Evolutionary conservation across 1,140 invertebrate genomes (phyloP).

Genomic region (Aphis gossypii): DNA sequence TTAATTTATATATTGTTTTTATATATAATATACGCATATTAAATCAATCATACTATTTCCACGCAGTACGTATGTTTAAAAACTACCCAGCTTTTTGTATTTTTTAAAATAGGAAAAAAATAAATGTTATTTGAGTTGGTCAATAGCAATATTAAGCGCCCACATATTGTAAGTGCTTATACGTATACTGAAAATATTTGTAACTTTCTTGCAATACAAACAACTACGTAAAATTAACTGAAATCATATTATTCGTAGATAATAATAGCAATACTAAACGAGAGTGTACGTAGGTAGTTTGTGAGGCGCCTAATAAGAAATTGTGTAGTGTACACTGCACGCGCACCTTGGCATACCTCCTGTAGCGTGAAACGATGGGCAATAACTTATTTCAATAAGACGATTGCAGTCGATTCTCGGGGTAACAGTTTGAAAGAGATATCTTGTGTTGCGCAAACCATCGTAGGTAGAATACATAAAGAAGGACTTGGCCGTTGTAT

Average conservation of each 20-base stretch:
- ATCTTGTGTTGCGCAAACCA: not conserved
- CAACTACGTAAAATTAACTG: not conserved
- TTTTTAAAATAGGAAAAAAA: not conserved
- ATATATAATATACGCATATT: not conserved
- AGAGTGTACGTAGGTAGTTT: not conserved
- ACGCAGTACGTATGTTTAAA: not conserved
- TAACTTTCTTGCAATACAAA: not conserved
- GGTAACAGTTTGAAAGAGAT: not conserved
- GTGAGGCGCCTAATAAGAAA: not conserved
- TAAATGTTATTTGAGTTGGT: not conserved
- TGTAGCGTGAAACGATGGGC: not conserved
- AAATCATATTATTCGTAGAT: not conserved
- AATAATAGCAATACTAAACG: not conserved
- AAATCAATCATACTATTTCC: not conserved
- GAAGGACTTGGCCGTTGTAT: too few species aligned
- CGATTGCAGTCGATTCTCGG: not conserved
- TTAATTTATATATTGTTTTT: not conserved
- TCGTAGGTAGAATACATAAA: not conserved
- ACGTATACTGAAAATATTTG: not conserved
- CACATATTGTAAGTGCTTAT: not conserved
- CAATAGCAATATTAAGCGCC: not conserved
- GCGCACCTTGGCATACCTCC: not conserved
- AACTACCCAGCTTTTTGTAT: too few species aligned
- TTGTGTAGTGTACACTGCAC: not conserved
- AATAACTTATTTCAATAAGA: constrained; percentile 3